A percentile compares a stretch with the other conserved stretches of the same genome.
Conservation (phyloP, 2,113 vertebrate species). For the Mus pahari region DNA sequence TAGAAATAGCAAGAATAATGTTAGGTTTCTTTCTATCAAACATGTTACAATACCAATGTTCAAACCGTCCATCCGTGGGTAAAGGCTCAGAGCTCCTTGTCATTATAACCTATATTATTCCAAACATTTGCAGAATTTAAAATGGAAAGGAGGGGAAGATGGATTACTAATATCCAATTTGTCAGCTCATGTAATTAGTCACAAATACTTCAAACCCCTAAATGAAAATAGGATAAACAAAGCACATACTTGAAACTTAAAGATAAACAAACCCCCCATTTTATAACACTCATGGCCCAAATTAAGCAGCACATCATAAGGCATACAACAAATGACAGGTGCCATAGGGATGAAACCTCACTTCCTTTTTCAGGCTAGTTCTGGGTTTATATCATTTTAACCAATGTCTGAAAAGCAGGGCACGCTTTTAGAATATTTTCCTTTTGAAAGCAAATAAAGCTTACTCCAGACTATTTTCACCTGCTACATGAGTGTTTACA, state of each 20-base stretch:
- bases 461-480: not conserved
- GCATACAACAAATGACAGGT: not conserved
- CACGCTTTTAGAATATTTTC: not conserved
- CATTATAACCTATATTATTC: constrained; percentile 73
- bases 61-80: constrained; percentile 36
- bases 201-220: constrained; percentile 32
- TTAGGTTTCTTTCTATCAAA: constrained; percentile 49
- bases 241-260: constrained; percentile 51
- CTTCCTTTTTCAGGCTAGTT: not conserved
- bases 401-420: not conserved
- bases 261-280: constrained; percentile 61
- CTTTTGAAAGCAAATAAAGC: not conserved
- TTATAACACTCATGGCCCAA: constrained; percentile 16
- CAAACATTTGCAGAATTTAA: constrained; percentile 77
- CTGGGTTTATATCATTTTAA: constrained; percentile 29
- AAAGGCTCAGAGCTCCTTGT: constrained; percentile 66
- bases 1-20: constrained; percentile 76
- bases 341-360: constrained; percentile 19
- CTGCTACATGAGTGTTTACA: constrained; percentile 32
- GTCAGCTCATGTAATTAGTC: constrained; percentile 65
- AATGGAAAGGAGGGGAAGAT: not conserved
- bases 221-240: constrained; percentile 59
- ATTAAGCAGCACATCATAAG: constrained; percentile 59
- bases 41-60: constrained; percentile 49
- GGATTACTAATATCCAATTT: constrained; percentile 63